Evolutionary conservation across 2,888 invertebrate species (phyloP), one percentile per base, ranked within the genome.

Genomic region (Caenorhabditis sp.): DNA sequence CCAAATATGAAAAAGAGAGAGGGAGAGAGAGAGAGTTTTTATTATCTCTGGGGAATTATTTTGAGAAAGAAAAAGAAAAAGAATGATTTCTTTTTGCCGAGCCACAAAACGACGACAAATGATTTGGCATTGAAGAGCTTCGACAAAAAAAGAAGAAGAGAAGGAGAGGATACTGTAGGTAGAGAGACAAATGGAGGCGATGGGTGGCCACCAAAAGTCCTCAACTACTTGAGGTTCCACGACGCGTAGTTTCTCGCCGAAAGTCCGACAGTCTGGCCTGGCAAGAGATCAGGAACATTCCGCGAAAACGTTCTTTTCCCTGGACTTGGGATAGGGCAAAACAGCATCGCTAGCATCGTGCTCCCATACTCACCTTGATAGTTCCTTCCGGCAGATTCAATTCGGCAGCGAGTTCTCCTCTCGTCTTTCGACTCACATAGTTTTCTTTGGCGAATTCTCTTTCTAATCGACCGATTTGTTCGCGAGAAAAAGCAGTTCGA

Each of bases 361-460:
- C n/a, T n/a, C n/a, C n/a, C 6, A 43, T 21, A 12, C 36, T 31
- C 43, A 97, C 97, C 93, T 99, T 99, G 81, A 99, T 99, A 1
- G 97, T 99, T 31, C 95, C 94, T 89, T 99, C 99, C 0, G 97
- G 96, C 12, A 99, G 91, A 79, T 94, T 93, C 19, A 99, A 90
- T 85, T 95, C 93, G 0, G 94, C 92, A 0, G 99, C 97, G 50
- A 99, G 90, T 89, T 99, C 97, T 88, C 96, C 95, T 76, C 99
- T 90, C 69, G 95, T 91, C 0, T 97, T 97, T 64, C 97, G 90
- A 0, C 95, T 95, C 0, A 99, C 97, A 89, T 99, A 99, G 89
- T 96, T 97, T 89, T 99, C 99, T 84, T 94, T 93, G 89, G 92
- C 92, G 88, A 97, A 99, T 89, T 99, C 99, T 85, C 95, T 94